Evolutionary conservation across 2,888 invertebrate genomes (phyloP), one percentile per base, ranked within the genome.

Genomic region (Andrena haemorrhoa): DNA sequence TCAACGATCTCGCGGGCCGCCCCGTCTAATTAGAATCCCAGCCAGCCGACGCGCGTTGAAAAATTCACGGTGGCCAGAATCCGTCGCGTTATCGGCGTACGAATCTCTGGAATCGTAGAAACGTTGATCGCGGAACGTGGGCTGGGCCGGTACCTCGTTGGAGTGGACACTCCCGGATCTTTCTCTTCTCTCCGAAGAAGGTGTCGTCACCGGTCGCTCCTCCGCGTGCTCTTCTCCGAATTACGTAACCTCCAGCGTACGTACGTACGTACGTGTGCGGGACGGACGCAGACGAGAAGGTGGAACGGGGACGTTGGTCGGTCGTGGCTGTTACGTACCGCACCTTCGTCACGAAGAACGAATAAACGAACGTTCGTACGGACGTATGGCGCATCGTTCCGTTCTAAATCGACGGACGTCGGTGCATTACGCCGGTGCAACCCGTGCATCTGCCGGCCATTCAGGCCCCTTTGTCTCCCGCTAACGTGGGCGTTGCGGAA

Each of bases 91-190:
- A 66, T 73, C 74, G 33, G 65, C 16, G 26, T 63, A 29, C 33
- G 53, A 70, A 68, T 86, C 77, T 66, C 26, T 58, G 35, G 80
- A 29, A 74, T 65, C 69, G 58, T 31, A 61, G 69, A 69, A 60
- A 72, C 72, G 70, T 66, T 47, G n/a, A 63, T 33, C 58, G 49
- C 47, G 84, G 70, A 83, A 83, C 85, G 83, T 81, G 77, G 88
- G 84, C 82, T 78, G 84, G 87, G 82, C 74, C 70, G 72, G 79
- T 71, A 79, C 79, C 76, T 63, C 56, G 63, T 53, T 74, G 79
- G 64, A 84, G 84, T 86, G 90, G 88, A 90, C 90, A 90, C 90
- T 90, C 89, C 90, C 89, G 89, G 89, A 90, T 90, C 86, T 88
- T 73, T 61, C 64, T 79, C 80, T 82, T 65, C 78, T 79, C 79